phyloP scores from a whole-genome alignment of 2,888 invertebrate species.

The Neoascia interrupta region DNA sequence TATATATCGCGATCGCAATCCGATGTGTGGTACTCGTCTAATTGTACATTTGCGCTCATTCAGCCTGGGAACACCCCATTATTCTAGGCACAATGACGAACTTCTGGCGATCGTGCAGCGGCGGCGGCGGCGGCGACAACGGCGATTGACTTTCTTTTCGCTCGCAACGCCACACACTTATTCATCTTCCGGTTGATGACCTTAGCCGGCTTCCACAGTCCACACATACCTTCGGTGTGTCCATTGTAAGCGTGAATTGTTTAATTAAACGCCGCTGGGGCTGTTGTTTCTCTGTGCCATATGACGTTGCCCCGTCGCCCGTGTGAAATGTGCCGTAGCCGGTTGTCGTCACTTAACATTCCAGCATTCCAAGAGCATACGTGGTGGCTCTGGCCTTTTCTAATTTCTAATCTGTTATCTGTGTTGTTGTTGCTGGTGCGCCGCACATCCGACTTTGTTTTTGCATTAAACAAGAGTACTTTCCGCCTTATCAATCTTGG shows the following conservation, averaged over 20 bases:
- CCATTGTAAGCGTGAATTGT: slow-evolving; percentile 51
- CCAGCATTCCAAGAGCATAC: slow-evolving; percentile 53
- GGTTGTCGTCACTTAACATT: slow-evolving; percentile 59
- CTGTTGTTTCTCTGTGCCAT: slow-evolving; percentile 22
- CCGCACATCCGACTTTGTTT: slow-evolving; percentile 62
- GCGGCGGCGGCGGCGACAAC: not conserved
- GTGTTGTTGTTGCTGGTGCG: slow-evolving; percentile 5
- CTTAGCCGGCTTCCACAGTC: slow-evolving; percentile 74
- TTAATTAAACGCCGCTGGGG: slow-evolving; percentile 48
- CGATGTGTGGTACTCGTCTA: not conserved
- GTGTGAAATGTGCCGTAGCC: slow-evolving; percentile 47
- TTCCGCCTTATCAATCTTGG: slow-evolving; percentile 59
- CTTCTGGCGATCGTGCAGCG: too few relatives aligned
- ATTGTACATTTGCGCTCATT: slow-evolving; percentile 13
- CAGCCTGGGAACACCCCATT: slow-evolving; percentile 28
- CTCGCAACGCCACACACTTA: slow-evolving; percentile 28
- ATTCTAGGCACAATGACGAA: too few relatives aligned
- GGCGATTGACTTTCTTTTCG: slow-evolving; percentile 61
- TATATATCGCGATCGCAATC: slow-evolving; percentile 29
- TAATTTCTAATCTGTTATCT: slow-evolving; percentile 57
- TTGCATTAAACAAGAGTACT: slow-evolving; percentile 59
- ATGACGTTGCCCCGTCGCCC: not conserved
- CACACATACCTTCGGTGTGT: slow-evolving; percentile 27
- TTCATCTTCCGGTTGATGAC: slow-evolving; percentile 77
- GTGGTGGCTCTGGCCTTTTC: slow-evolving; percentile 56